Base-by-base conservation (phyloP, 2,797 vertebrate genomes). In the Sphenopsis melanotis region DNA sequence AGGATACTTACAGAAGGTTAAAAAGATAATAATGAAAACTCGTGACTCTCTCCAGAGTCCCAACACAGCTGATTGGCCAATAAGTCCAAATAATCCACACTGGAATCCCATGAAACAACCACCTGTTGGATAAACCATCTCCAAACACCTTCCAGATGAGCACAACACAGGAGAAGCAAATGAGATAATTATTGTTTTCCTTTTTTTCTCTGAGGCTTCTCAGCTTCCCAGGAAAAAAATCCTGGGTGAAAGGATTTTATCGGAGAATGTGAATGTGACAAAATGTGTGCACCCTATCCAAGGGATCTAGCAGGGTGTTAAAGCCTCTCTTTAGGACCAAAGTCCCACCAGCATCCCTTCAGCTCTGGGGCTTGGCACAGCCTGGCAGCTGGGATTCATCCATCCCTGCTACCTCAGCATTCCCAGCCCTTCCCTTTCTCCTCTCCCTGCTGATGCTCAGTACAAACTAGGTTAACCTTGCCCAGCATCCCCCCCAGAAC, bases 251-350 rank as follows among this genome's bases (percentile, higher is more conserved):
- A 4, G 6, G 20, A n/a, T 32, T 32, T 53, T n/a, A 12, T 2
- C 52, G n/a, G 52, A 55, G 21, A 55, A 55, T n/a, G 52, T n/a
- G 52, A n/a, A 21, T 53, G 52, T 53, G 52, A 53, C 52, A 53
- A 53, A 53, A 53, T 5, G 1, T 0, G 18, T 4, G 24, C 2
- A 5, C 20, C 5, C 0, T 13, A 0, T 11, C 68, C 68, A 1
- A 0, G 23, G 37, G 30, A 53, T 9, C 3, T 34, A 27, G 20
- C 0, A 0, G 4, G 30, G 2, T 42, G 39, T 15, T 5, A 42
- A 41, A 84, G 11, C 49, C 36, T 44, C 69, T 11, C 36, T 34
- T 26, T 26, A 26, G 26, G 24, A 15, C 15, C 63, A 27, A 34
- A 57, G 44, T 34, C 68, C 71, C 59, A 21, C 24, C 32, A 10